These are phyloP conservation scores for Nipponacmea schrenckii DNA, from an alignment of 2,888 invertebrate genomes.

Conservation along the genomic window DNA sequence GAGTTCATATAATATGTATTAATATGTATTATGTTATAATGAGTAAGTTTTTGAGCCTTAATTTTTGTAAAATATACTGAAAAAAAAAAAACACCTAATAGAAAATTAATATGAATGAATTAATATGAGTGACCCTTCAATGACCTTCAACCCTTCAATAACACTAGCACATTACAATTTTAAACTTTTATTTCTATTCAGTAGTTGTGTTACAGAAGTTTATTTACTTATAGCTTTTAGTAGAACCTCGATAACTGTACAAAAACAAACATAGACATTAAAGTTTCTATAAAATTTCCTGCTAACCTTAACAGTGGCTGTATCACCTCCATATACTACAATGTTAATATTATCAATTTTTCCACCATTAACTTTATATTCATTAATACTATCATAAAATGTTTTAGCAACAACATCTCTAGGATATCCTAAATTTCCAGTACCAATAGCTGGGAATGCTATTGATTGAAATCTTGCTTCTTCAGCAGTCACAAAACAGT, in stretches of 20 bases:
- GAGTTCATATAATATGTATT: too few species aligned
- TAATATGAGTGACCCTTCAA: too few species aligned
- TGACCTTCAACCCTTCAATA: too few species aligned
- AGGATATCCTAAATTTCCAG: conserved; percentile 53
- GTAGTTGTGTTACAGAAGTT: conserved; percentile 35
- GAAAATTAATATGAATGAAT: too few species aligned
- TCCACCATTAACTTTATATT: conserved; percentile 39
- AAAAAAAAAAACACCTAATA: not conserved
- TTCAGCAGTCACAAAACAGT: conserved; percentile 43
- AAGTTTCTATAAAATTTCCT: not conserved
- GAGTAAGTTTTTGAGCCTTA: too few species aligned
- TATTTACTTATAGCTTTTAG: not conserved
- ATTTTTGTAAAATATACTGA: too few species aligned
- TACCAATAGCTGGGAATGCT: conserved; percentile 56
- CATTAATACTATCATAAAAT: conserved; percentile 44
- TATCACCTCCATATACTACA: conserved; percentile 43
- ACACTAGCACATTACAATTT: too few species aligned
- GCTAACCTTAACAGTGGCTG: conserved; percentile 38
- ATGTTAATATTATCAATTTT: conserved; percentile 42
- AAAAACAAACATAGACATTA: not conserved
- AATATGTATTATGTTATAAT: too few species aligned
- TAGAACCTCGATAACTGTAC: not conserved
- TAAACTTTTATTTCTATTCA: conserved; percentile 33
- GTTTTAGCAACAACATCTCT: conserved; percentile 43
- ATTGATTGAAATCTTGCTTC: conserved; percentile 38